phyloP scores from a whole-genome alignment of 1,140 invertebrate genomes.

The Phymastichus coffea region DNA sequence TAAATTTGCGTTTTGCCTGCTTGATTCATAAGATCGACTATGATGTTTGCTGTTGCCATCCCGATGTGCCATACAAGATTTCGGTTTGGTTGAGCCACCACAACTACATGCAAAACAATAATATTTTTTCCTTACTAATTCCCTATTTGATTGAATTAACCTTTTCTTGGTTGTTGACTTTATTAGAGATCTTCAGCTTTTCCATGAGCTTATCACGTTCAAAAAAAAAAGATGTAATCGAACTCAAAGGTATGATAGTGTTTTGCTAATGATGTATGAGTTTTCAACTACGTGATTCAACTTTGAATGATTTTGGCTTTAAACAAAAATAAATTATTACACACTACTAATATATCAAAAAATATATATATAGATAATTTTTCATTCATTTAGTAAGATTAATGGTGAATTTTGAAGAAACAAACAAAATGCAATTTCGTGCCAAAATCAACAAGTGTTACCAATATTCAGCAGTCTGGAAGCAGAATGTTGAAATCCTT shows the following conservation, averaged over 20 bases:
- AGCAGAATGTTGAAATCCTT: conserved; percentile 15
- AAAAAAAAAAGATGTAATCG: conserved; percentile 9
- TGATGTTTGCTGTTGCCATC: conserved; percentile 59
- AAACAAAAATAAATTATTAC: too few relatives aligned
- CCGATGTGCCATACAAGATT: conserved; percentile 74
- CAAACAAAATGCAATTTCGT: conserved; percentile 3
- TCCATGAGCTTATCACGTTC: neutral
- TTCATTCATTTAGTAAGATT: too few relatives aligned
- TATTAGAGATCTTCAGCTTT: conserved; percentile 21
- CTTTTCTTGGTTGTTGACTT: conserved; percentile 21
- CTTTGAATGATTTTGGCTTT: conserved; percentile 22
- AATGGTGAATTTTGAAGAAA: neutral
- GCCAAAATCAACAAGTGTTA: conserved; percentile 28
- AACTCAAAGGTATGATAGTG: conserved; percentile 26
- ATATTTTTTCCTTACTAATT: conserved; percentile 51
- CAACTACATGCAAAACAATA: conserved; percentile 63
- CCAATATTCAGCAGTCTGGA: conserved; percentile 24
- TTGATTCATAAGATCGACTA: conserved; percentile 57
- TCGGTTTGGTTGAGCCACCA: conserved; percentile 69
- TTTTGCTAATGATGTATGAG: conserved; percentile 25
- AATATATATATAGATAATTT: too few relatives aligned
- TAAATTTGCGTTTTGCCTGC: conserved; percentile 55
- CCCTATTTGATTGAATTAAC: conserved; percentile 26
- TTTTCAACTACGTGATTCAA: conserved; percentile 30
- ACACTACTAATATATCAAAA: too few relatives aligned